These are phyloP conservation scores for Hestina assimilis DNA, from an alignment of 1,140 invertebrate species.

Conservation along the genomic window DNA sequence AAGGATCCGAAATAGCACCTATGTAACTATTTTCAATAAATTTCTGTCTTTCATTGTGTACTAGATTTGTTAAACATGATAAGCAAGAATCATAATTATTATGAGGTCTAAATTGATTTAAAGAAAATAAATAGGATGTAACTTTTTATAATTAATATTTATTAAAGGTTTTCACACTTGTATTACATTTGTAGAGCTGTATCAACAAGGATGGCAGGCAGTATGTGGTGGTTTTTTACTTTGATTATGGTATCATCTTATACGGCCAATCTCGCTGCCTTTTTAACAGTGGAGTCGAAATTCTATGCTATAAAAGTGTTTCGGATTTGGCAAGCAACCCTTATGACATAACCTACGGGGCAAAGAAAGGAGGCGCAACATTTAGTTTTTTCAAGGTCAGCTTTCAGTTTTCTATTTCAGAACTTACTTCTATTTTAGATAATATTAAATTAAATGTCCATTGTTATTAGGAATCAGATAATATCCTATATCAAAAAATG, in stretches of 20 bases:
- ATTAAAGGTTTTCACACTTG: no score
- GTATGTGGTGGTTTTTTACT: constrained; percentile 97
- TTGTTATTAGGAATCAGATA: constrained; percentile 80
- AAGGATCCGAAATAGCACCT: constrained; percentile 91
- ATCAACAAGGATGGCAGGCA: constrained; percentile 88
- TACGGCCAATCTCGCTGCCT: constrained; percentile 98
- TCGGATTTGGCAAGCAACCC: constrained; percentile 87
- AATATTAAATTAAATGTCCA: background rate
- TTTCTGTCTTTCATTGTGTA: no score
- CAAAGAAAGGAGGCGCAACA: constrained; percentile 89
- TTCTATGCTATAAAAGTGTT: constrained; percentile 89
- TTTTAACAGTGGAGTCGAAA: constrained; percentile 93
- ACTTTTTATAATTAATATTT: background rate
- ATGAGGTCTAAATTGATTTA: no score
- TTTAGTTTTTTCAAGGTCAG: constrained; percentile 90
- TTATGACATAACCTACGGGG: constrained; percentile 91
- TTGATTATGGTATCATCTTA: constrained; percentile 97
- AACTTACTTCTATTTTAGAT: background rate
- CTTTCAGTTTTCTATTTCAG: background rate
- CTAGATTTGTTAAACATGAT: no score
- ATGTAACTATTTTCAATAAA: constrained; percentile 80
- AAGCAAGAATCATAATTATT: no score
- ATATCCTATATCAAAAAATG: constrained; percentile 88
- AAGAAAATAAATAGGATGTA: no score
- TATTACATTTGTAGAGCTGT: constrained; percentile 80